Base-by-base conservation (phyloP, 1,140 invertebrate genomes). In the Aporrectodea caliginosa region DNA sequence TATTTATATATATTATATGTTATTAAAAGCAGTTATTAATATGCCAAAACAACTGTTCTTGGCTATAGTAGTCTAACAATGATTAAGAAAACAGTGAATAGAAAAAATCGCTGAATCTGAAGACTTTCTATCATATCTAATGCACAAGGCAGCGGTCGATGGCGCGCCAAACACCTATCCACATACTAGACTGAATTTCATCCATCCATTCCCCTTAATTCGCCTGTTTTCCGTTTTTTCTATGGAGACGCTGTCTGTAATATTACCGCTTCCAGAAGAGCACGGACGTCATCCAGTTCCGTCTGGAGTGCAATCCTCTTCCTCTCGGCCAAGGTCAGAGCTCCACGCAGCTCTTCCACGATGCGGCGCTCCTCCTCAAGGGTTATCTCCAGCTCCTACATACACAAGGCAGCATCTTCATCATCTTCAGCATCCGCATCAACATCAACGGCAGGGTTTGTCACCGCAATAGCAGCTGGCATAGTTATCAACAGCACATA, bases 251-350 rank as follows among this genome's bases (percentile, higher is more conserved):
- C 30, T 12, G n/a, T n/a, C n/a, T n/a, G 31, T 12, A 43, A 32
- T 74, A 79, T 83, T 82, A 88, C 87, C 72, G 80, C 83, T 82
- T 88, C 88, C 70, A 88, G 83, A 31, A 85, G 84, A 69, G 85
- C 83, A 73, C 86, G 79, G 79, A 84, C 80, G 80, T 88, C 88
- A 77, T 88, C 88, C 29, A 88, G 83, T 78, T 88, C 88, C 71
- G 85, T 84, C 70, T 83, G 80, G 35, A 88, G 73, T 72, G 83
- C 81, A 71, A 87, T 83, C 71, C 87, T 84, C 79, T 85, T 87
- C 80, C 86, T 86, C 81, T 88, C 88, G 58, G 84, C 84, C 35
- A 85, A 30, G 30, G 84, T 82, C 27, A 88, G 84, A 76, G 86
- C 84, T 71, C 79, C 79, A 32, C 86, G 83, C 78, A 83, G 79